Evolutionary conservation across 2,797 vertebrate species (phyloP).

Genomic region (Cichlasoma orientale): DNA sequence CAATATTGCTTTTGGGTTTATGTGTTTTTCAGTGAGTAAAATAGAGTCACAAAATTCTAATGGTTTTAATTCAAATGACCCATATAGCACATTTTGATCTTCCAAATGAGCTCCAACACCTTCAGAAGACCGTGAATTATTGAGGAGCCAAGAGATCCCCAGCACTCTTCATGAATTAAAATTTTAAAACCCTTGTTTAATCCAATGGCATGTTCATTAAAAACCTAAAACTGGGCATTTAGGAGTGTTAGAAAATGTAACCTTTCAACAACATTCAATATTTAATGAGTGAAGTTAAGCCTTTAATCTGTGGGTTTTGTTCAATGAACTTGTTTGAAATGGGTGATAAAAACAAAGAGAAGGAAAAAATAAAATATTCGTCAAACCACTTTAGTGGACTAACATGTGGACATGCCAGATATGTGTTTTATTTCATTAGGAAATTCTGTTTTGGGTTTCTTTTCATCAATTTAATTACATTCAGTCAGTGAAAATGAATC

Average conservation of each 20-base stretch:
- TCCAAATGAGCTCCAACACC: slow-evolving; percentile 69
- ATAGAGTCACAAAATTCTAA: slow-evolving; percentile 12
- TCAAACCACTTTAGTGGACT: slow-evolving; percentile 17
- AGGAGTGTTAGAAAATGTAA: slow-evolving; percentile 65
- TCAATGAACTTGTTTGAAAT: slow-evolving; percentile 58
- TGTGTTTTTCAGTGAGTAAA: slow-evolving; percentile 12
- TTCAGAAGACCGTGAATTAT: slow-evolving; percentile 74
- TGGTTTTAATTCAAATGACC: slow-evolving; percentile 48
- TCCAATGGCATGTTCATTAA: slow-evolving; percentile 71
- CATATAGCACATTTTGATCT: slow-evolving; percentile 56
- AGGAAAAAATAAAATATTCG: slow-evolving; percentile 14
- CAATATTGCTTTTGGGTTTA: neutral
- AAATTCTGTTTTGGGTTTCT: slow-evolving; percentile 16
- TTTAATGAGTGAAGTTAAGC: slow-evolving; percentile 67
- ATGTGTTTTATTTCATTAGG: slow-evolving; percentile 23
- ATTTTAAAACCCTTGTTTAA: slow-evolving; percentile 73
- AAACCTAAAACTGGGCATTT: slow-evolving; percentile 67
- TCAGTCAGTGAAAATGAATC: slow-evolving; percentile 7
- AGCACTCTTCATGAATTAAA: slow-evolving; percentile 70
- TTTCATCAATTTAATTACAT: slow-evolving; percentile 10
- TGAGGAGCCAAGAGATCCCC: slow-evolving; percentile 69
- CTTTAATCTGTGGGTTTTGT: slow-evolving; percentile 62
- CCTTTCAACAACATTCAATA: slow-evolving; percentile 72
- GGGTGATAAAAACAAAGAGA: slow-evolving; percentile 20
- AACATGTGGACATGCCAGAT: slow-evolving; percentile 17